These are phyloP conservation scores for Orussus abietinus DNA, from an alignment of 1,140 invertebrate species.

Conservation along the genomic window DNA sequence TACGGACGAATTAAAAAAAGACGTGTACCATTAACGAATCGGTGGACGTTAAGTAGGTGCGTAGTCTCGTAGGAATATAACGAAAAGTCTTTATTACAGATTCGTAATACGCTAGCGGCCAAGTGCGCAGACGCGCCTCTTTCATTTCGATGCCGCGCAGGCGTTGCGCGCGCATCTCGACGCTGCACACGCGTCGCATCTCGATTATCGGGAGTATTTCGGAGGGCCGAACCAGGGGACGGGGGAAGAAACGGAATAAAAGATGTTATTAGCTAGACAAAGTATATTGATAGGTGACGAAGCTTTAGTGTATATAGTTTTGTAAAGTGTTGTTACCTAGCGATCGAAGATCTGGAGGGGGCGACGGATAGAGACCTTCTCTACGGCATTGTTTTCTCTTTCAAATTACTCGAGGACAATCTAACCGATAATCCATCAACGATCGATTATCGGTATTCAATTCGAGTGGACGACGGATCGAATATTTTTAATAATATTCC, in stretches of 20 bases:
- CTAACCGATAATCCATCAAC: too few relatives aligned
- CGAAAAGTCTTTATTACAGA: conserved; percentile 31
- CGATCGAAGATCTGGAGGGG: conserved; percentile 28
- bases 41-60: conserved; percentile 37
- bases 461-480: too few relatives aligned
- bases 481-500: too few relatives aligned
- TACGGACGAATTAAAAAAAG: too few relatives aligned
- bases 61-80: conserved; percentile 28
- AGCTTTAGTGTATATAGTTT: conserved; percentile 55
- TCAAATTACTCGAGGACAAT: too few relatives aligned
- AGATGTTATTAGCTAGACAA: conserved; percentile 38
- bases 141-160: conserved; percentile 33
- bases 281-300: conserved; percentile 39
- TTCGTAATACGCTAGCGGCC: conserved; percentile 33
- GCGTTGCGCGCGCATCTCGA: too few relatives aligned
- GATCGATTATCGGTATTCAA: too few relatives aligned
- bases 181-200: too few relatives aligned
- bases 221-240: conserved; percentile 11
- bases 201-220: too few relatives aligned
- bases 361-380: too few relatives aligned
- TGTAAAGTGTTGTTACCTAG: conserved; percentile 49
- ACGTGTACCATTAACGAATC: conserved; percentile 12
- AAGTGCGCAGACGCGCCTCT: conserved; percentile 27
- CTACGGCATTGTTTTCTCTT: too few relatives aligned
- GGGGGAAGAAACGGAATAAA: conserved; percentile 18